Conservation (phyloP, 2,113 vertebrate genomes). For the Oncorhynchus nerka region DNA sequence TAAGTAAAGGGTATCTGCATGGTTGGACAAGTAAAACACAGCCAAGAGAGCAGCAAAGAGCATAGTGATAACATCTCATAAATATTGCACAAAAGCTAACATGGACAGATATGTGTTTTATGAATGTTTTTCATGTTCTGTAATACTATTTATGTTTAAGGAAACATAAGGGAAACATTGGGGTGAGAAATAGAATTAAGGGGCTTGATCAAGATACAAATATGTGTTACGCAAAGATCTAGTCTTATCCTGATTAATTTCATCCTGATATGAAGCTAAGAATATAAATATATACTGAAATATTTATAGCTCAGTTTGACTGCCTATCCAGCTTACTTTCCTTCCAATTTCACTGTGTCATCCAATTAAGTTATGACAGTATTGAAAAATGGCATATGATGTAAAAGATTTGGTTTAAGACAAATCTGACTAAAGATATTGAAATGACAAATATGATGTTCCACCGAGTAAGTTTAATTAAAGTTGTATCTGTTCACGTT, state of each 20-base stretch:
- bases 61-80: neutral
- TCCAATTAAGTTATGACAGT: neutral
- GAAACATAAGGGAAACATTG: neutral
- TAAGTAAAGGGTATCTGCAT: neutral
- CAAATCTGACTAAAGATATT: no score
- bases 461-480: no score
- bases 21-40: no score
- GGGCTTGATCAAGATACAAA: neutral
- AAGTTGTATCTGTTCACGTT: no score
- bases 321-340: neutral
- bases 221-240: neutral
- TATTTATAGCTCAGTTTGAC: conserved; percentile 10
- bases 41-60: neutral
- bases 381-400: neutral
- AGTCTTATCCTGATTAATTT: neutral
- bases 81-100: conserved; percentile 32
- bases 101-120: conserved; percentile 48
- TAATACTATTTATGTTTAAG: neutral
- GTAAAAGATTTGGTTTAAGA: no score
- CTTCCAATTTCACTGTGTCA: neutral
- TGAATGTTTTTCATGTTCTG: neutral
- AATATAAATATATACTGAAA: neutral
- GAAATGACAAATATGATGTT: no score
- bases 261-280: neutral
- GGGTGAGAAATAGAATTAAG: neutral